Base-by-base conservation (phyloP, 2,797 vertebrate genomes). In the Lagodon rhomboides region DNA sequence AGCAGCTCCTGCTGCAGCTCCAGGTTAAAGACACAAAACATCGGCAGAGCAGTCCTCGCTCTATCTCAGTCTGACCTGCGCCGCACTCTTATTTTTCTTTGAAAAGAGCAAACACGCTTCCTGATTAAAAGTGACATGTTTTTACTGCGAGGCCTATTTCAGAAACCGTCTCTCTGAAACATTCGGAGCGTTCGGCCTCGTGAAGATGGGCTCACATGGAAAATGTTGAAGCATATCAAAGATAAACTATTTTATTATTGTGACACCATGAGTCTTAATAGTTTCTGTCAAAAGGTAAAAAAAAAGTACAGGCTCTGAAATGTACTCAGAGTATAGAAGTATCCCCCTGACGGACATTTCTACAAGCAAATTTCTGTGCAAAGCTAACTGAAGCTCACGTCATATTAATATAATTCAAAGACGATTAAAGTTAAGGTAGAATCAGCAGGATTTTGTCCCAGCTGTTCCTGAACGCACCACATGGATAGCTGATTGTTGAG, bases 1-100 rank as follows among this genome's bases (percentile, higher is more conserved):
- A 90, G 87, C 79, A 64, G 87, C 76, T 51, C 6, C 65, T 13
- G 66, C 73, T 46, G 15, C 66, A 47, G 80, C 87, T 82, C 27
- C 62, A 46, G 88, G 77, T 85, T 82, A 87, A 82, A 89, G 69
- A 83, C 60, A 84, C 53, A 16, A 79, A 84, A 58, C 51, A 66
- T 68, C 1, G 7, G 58, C 43, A 58, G 59, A 66, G 70, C 16
- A 27, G 49, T 49, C 25, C 25, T 58, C 61, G 1, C 54, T 68
- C 13, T 12, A 11, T 77, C 73, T 74, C 59, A 9, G 41, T 50
- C 46, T 11, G 27, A 20, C 44, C 49, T 7, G 8, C 1, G 2
- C 2, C 12, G 43, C 25, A 0, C 20, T 50, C 25, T 47, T n/a
- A 15, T 55, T 69, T 53, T 41, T 55, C 54, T 74, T 56, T 38